Conservation (phyloP, 2,797 vertebrate genomes). For the Pangasius sanitwongsei region DNA sequence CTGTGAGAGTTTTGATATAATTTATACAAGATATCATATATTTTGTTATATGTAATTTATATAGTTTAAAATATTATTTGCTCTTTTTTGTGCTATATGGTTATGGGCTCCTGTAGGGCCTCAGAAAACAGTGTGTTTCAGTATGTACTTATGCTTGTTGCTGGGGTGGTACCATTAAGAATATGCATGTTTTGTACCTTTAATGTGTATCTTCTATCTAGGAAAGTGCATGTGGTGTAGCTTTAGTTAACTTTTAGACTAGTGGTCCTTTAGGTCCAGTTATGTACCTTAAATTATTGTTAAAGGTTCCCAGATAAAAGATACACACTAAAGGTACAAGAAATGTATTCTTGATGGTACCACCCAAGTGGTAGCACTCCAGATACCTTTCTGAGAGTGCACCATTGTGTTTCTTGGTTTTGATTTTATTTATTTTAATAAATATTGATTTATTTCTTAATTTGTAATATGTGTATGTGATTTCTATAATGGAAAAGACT, state of each 20-base stretch:
- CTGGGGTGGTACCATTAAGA: not conserved
- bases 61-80: not conserved
- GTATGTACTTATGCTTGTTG: not conserved
- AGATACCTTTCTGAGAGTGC: not conserved
- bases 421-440: not conserved
- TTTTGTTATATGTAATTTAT: not conserved
- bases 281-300: not conserved
- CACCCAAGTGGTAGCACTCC: no score
- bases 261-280: not conserved
- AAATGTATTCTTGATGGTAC: not conserved
- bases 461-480: not conserved
- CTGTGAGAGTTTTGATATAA: not conserved
- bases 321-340: not conserved
- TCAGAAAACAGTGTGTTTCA: not conserved
- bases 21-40: not conserved
- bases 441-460: not conserved
- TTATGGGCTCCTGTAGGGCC: not conserved
- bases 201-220: not conserved
- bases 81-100: not conserved
- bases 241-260: not conserved
- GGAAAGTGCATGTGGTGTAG: not conserved
- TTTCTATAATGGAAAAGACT: not conserved
- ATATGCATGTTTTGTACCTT: not conserved
- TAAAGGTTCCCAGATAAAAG: not conserved
- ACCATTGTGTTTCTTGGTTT: not conserved